phyloP scores from a whole-genome alignment of 2,888 invertebrate species.

The Troglohyphantes excavatus region DNA sequence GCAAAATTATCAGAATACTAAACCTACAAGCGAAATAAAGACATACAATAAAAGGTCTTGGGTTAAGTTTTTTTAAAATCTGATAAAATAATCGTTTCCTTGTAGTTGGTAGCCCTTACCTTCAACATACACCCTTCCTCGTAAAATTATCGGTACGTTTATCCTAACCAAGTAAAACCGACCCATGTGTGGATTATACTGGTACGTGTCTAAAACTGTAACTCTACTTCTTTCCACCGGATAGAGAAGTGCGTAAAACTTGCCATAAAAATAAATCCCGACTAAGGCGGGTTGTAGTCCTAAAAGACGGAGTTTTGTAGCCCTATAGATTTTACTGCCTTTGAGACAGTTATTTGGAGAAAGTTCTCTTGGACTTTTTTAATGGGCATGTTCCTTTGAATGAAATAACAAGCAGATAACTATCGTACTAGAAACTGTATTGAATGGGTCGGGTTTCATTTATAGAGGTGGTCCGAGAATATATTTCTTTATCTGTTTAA shows the following conservation, averaged over 20 bases:
- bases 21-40: too few species aligned
- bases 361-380: background rate
- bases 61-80: too few species aligned
- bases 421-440: too few species aligned
- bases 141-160: slow-evolving; percentile 1
- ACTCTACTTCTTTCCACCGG: background rate
- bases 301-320: background rate
- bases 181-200: background rate
- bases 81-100: too few species aligned
- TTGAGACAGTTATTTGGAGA: background rate
- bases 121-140: background rate
- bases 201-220: background rate
- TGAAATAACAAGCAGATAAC: background rate
- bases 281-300: slow-evolving; percentile 1
- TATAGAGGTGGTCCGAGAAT: too few species aligned
- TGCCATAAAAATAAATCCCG: slow-evolving; percentile 22
- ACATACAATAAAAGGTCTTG: too few species aligned
- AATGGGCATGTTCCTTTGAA: background rate
- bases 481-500: too few species aligned
- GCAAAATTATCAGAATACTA: too few species aligned
- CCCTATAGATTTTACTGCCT: slow-evolving; percentile 11
- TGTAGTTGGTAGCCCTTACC: too few species aligned
- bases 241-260: slow-evolving; percentile 3
- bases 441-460: too few species aligned
- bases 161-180: slow-evolving; percentile 3